Evolutionary conservation across 2,888 invertebrate species (phyloP).

Genomic region (Amphipyra tragopoginis): DNA sequence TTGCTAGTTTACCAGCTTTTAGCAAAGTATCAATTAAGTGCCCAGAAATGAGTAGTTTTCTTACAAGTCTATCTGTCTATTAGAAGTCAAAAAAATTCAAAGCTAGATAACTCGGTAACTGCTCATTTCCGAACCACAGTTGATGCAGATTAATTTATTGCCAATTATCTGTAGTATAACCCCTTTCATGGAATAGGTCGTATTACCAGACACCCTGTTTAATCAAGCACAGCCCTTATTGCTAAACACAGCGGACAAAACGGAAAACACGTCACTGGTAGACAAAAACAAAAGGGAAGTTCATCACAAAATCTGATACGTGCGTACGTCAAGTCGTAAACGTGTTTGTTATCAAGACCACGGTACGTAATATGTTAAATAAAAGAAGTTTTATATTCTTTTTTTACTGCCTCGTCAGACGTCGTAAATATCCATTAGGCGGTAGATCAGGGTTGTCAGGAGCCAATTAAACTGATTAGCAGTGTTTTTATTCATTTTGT

Average conservation of each 20-base stretch:
- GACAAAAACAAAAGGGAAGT: conserved; percentile 28
- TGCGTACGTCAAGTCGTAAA: conserved; percentile 49
- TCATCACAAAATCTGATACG: conserved; percentile 48
- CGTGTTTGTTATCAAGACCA: conserved; percentile 46
- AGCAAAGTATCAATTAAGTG: too few relatives aligned
- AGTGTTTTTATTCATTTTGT: conserved; percentile 13
- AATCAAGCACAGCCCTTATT: background rate
- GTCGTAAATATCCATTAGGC: conserved; percentile 58
- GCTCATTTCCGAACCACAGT: too few relatives aligned
- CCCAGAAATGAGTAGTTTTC: too few relatives aligned
- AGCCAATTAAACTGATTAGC: conserved; percentile 43
- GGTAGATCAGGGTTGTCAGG: conserved; percentile 50
- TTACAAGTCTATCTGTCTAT: too few relatives aligned
- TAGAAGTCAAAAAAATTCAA: too few relatives aligned
- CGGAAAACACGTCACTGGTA: conserved; percentile 5
- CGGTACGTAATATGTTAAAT: conserved; percentile 52
- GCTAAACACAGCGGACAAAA: background rate
- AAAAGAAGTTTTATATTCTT: conserved; percentile 56
- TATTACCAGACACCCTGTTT: too few relatives aligned
- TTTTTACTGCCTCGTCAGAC: conserved; percentile 53
- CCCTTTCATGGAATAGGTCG: too few relatives aligned
- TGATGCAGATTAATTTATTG: too few relatives aligned
- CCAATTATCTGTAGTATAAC: too few relatives aligned
- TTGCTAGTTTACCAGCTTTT: too few relatives aligned
- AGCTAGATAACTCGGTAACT: too few relatives aligned